Conservation (phyloP, 1,140 invertebrate species). For the Drosophila mayri region DNA sequence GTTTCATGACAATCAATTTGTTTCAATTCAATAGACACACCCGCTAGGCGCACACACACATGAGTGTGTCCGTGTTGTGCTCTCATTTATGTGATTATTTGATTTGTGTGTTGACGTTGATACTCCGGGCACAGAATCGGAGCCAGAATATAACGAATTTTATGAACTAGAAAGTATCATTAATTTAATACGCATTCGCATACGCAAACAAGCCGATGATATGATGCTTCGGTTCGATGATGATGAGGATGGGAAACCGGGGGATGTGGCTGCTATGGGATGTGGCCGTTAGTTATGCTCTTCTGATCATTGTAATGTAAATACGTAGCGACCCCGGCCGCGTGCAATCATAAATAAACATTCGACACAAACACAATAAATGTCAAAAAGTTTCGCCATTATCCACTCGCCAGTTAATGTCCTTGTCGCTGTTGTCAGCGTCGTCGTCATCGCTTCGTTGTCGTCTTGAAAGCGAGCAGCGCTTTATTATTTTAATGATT, state of each 20-base stretch:
- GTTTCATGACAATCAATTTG: constrained; percentile 84
- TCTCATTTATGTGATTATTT: constrained; percentile 84
- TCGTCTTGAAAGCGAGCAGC: constrained; percentile 54
- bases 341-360: constrained; percentile 83
- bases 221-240: constrained; percentile 7
- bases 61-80: constrained; percentile 48
- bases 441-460: constrained; percentile 45
- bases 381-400: constrained; percentile 82
- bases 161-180: constrained; percentile 85
- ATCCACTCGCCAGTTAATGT: constrained; percentile 76
- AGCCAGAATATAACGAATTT: constrained; percentile 72
- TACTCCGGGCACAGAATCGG: constrained; percentile 57
- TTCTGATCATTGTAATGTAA: constrained; percentile 78
- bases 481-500: constrained; percentile 82
- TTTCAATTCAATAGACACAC: constrained; percentile 81
- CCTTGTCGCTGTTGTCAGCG: constrained; percentile 49
- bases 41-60: constrained; percentile 13
- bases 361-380: constrained; percentile 84
- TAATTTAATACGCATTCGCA: constrained; percentile 83
- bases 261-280: constrained; percentile 9
- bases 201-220: constrained; percentile 57
- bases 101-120: constrained; percentile 80
- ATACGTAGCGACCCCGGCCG: constrained; percentile 51
- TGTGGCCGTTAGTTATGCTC: constrained; percentile 73
- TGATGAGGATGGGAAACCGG: constrained; percentile 1